Conservation (phyloP, 2,113 vertebrate genomes). For the Empidonax traillii region DNA sequence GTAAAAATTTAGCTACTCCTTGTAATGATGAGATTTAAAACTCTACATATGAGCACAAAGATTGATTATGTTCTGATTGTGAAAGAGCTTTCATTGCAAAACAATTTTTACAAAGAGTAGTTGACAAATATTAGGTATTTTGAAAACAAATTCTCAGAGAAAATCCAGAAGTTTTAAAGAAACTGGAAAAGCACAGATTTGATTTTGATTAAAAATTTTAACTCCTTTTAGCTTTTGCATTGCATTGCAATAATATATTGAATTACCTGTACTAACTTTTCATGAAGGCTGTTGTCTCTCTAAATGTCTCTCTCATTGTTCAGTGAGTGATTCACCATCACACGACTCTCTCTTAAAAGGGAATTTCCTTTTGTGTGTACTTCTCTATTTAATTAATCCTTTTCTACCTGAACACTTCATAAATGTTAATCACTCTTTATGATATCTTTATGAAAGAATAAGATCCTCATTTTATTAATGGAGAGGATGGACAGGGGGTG, state of each 20-base stretch:
- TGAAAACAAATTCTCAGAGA: background rate
- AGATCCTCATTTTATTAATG: background rate
- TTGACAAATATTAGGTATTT: background rate
- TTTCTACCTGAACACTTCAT: background rate
- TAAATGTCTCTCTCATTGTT: background rate
- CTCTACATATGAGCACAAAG: background rate
- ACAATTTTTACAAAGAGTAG: background rate
- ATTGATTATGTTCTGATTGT: background rate
- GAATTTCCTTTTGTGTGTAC: background rate
- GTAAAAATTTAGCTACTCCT: background rate
- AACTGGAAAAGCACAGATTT: background rate
- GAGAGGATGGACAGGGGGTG: background rate
- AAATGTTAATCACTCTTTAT: background rate
- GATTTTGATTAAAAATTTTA: background rate
- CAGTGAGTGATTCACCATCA: background rate
- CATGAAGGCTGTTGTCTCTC: background rate
- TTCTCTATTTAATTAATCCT: background rate
- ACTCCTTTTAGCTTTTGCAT: background rate
- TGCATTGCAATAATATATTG: background rate
- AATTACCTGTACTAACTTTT: background rate
- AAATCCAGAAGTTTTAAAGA: rapidly evolving
- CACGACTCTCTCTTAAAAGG: background rate
- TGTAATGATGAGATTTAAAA: background rate
- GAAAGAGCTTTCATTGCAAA: background rate
- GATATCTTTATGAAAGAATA: background rate